A percentile compares a stretch with the other conserved stretches of the same genome.
These are phyloP conservation scores for Globicephala melas DNA, from an alignment of 2,113 vertebrate species.

Conservation along the genomic window DNA sequence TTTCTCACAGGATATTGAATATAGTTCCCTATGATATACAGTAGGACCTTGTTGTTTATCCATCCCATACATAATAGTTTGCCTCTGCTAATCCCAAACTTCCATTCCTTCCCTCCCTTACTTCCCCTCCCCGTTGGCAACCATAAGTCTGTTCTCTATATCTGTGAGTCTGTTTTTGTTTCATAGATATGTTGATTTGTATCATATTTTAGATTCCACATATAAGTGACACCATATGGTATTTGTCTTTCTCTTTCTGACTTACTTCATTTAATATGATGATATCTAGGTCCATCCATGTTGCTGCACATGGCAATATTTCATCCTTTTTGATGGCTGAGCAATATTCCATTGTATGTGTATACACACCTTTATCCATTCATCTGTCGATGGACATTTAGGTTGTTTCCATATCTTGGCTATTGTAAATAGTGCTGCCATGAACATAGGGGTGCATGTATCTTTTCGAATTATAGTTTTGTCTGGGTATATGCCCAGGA, in stretches of 20 bases:
- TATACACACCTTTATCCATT: not conserved
- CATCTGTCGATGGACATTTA: not conserved
- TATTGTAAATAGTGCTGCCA: not conserved
- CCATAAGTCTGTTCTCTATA: not conserved
- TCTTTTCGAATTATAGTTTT: not conserved
- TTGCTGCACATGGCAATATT: not conserved
- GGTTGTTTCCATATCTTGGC: not conserved
- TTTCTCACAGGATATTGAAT: not conserved
- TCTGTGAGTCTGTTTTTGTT: not conserved
- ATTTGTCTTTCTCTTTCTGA: not conserved
- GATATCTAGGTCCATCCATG: not conserved
- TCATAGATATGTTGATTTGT: not conserved
- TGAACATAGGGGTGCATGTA: not conserved
- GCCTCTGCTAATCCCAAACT: not conserved
- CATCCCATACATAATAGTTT: not conserved
- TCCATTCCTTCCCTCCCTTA: not conserved
- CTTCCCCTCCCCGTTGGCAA: not conserved
- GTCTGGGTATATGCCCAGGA: not conserved
- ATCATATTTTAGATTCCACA: not conserved
- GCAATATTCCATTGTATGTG: not conserved
- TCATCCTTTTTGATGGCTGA: not conserved
- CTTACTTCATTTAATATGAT: not conserved
- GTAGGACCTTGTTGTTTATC: not conserved
- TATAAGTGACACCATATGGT: not conserved
- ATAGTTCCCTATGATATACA: not conserved